Base-by-base conservation (phyloP, 2,888 invertebrate genomes). In the Drosophila kambysellisi region DNA sequence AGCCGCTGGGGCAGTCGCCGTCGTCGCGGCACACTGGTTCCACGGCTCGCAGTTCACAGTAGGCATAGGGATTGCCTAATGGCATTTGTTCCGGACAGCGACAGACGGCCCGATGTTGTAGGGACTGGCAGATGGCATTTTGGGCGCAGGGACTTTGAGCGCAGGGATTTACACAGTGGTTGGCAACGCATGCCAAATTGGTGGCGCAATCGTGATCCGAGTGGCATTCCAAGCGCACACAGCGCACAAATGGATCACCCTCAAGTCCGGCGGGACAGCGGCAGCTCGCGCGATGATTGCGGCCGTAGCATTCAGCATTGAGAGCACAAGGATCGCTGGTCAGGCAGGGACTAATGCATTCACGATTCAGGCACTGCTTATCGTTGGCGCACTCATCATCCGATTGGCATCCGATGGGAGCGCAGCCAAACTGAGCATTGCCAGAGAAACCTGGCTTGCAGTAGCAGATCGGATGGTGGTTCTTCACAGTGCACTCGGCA, bases 381-480 rank as follows among this genome's bases (percentile, higher is more conserved):
- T 96, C 95, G 77, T 95, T 95, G n/a, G 95, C 93, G 91, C 98
- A 98, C 92, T 98, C 97, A 50, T 95, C 95, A 91, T 98, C 97
- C 30, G 96, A 95, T 91, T 96, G 95, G 92, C 98, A 98, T 60
- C 96, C 97, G 89, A 97, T 94, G 94, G 96, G 96, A 33, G 95
- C 94, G 90, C 98, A 98, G 58, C 96, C 97, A 64, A 94, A 94
- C 93, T 97, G 97, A 29, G 97, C 97, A 93, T 97, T 97, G 90
- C 98, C 98, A 48, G 97, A 97, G 92, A 95, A 97, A 58, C 97
- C 97, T 43, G 96, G 95, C 88, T 95, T 95, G 92, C 98, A 98
- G 86, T 95, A 96, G 92, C 98, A 98, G 20, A 96, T 96, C 20
- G 98, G 97, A 93, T 97, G 97, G 91, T 98, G 98, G 92, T 97